Conservation (phyloP, 1,140 invertebrate species). For the Heliconius congener region DNA sequence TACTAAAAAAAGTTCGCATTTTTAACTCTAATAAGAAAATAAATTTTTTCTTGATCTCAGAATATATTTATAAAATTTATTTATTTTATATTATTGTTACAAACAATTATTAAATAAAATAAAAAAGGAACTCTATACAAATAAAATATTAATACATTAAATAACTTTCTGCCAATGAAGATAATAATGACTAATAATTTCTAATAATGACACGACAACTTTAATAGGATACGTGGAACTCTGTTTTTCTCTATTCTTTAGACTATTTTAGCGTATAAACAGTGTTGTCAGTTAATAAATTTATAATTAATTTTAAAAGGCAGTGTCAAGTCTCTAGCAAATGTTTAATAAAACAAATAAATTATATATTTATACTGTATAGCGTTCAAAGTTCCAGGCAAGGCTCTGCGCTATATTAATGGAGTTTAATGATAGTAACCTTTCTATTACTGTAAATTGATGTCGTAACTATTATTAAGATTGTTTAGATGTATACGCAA, state of each 20-base stretch:
- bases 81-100: too few species aligned
- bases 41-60: too few species aligned
- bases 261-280: not conserved
- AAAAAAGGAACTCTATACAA: too few species aligned
- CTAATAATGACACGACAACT: too few species aligned
- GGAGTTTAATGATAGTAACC: slow-evolving; percentile 54
- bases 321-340: not conserved
- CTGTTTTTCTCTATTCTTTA: not conserved
- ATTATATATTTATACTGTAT: not conserved
- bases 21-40: too few species aligned
- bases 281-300: not conserved
- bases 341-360: slow-evolving; percentile 25
- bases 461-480: slow-evolving; percentile 41
- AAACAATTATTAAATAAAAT: too few species aligned
- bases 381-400: slow-evolving; percentile 18
- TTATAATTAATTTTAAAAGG: not conserved
- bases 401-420: slow-evolving; percentile 41
- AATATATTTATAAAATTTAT: too few species aligned
- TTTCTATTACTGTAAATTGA: slow-evolving; percentile 53
- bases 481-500: not conserved
- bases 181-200: too few species aligned
- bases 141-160: too few species aligned
- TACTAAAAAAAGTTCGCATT: too few species aligned
- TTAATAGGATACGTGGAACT: too few species aligned
- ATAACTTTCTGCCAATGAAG: too few species aligned